phyloP scores from a whole-genome alignment of 2,888 invertebrate species.

The Phaonia tiefii region DNA sequence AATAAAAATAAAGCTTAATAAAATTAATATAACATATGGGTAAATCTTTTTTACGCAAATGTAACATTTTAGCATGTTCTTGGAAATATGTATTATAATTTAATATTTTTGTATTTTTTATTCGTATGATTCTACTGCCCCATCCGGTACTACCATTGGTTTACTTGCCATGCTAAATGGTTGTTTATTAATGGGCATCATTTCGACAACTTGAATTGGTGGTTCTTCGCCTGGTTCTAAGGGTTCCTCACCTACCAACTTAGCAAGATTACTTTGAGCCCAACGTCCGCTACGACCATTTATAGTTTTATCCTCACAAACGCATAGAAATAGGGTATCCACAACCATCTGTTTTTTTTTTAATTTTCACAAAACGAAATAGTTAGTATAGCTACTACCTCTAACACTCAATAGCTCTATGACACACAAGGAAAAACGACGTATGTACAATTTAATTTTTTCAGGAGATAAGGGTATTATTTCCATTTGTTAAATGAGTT shows the following conservation, averaged over 20 bases:
- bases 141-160: slow-evolving; percentile 61
- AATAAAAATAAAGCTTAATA: too few relatives aligned
- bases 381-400: too few relatives aligned
- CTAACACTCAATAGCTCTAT: too few relatives aligned
- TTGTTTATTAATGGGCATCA: slow-evolving; percentile 80
- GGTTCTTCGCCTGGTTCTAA: slow-evolving; percentile 78
- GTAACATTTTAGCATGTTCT: too few relatives aligned
- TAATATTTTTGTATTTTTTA: slow-evolving; percentile 29
- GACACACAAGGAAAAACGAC: too few relatives aligned
- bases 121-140: slow-evolving; percentile 70
- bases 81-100: too few relatives aligned
- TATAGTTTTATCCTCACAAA: slow-evolving; percentile 94
- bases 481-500: neutral
- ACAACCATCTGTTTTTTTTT: slow-evolving; percentile 91
- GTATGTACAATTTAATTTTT: neutral
- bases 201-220: slow-evolving; percentile 79
- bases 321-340: slow-evolving; percentile 95
- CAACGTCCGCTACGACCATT: slow-evolving; percentile 88
- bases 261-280: slow-evolving; percentile 83
- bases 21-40: too few relatives aligned
- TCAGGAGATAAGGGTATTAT: too few relatives aligned
- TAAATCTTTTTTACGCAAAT: too few relatives aligned
- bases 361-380: too few relatives aligned
- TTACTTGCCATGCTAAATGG: slow-evolving; percentile 77
- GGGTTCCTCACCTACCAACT: slow-evolving; percentile 82